These are phyloP conservation scores for Campylomormyrus numenius DNA, from an alignment of 2,113 vertebrate species.

Conservation along the genomic window DNA sequence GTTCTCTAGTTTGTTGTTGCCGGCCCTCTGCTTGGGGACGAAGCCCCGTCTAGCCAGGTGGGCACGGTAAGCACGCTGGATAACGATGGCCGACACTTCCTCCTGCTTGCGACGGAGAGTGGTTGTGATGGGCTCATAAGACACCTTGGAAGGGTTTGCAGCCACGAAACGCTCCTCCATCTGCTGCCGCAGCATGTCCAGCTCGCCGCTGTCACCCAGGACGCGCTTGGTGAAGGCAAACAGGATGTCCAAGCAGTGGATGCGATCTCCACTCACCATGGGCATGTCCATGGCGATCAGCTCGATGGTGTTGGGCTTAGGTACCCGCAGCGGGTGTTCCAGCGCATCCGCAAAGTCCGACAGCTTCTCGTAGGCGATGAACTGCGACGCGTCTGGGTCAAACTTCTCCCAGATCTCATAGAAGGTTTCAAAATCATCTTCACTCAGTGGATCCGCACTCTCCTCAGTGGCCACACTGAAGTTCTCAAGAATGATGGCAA, in stretches of 20 bases:
- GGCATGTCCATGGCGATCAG: slow-evolving; percentile 99
- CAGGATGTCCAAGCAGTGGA: slow-evolving; percentile 97
- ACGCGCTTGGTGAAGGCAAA: slow-evolving; percentile 98
- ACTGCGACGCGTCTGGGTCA: slow-evolving; percentile 91
- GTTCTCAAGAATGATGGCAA: slow-evolving; percentile 98
- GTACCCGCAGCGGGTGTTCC: slow-evolving; percentile 87
- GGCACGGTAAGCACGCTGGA: slow-evolving; percentile 85
- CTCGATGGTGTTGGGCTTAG: slow-evolving; percentile 97
- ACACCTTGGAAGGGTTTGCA: slow-evolving; percentile 98
- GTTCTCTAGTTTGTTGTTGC: slow-evolving; percentile 78
- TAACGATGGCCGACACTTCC: slow-evolving; percentile 81
- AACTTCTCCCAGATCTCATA: slow-evolving; percentile 99
- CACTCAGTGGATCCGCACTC: slow-evolving; percentile 92
- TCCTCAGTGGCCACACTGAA: slow-evolving; percentile 98
- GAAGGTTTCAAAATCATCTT: slow-evolving; percentile 98
- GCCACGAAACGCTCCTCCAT: slow-evolving; percentile 99
- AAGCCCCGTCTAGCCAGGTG: slow-evolving; percentile 77
- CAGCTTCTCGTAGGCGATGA: slow-evolving; percentile 93
- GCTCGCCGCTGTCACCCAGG: slow-evolving; percentile 90
- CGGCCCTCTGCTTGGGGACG: slow-evolving; percentile 64
- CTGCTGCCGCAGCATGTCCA: slow-evolving; percentile 94
- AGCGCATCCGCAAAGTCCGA: slow-evolving; percentile 92
- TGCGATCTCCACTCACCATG: slow-evolving; percentile 96
- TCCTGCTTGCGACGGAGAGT: slow-evolving; percentile 95
- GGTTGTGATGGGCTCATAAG: slow-evolving; percentile 96